Base-by-base conservation (phyloP, 1,140 invertebrate species). In the Micrasema minimum region DNA sequence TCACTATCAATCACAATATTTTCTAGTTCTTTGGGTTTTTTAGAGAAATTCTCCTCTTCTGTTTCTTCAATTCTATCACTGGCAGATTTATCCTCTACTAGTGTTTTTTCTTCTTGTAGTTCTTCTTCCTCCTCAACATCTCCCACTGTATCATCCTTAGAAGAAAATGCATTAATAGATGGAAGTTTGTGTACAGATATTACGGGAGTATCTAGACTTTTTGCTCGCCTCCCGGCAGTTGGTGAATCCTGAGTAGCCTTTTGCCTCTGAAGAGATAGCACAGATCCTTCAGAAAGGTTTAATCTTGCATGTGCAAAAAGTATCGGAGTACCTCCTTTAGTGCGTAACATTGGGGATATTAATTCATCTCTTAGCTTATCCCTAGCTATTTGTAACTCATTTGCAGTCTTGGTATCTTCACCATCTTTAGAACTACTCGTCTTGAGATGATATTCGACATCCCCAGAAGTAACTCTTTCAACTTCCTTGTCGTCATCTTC, bases 61-160 rank as follows among this genome's bases (percentile, higher is more conserved):
- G 83, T 78, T 76, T 86, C 84, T 66, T 88, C 86, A 53, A 83
- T 85, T 71, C 85, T 84, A 35, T 87, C 86, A 65, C 83, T 48
- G 16, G 50, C 31, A 31, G 65, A 16, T 73, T 81, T 83, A 41
- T 84, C 82, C n/a, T 85, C 82, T 14, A 81, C 74, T 23, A 88
- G 74, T 0, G 85, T 78, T 72, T 88, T 88, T 74, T 88, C 85
- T 77, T 86, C 86, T 20, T 90, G 85, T 66, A 88, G 86, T 66
- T 88, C 86, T 14, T 31, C 89, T 77, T 89, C 86, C 77, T 91
- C 87, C 71, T 90, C 89, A 38, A 85, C 85, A 74, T 86, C 86
- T 66, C 89, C 90, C 0, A 95, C 88, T 0, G 93, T 95, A 78
- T 95, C 93, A 80, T 95, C 93, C 80, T 94, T 94, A 65, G 92